A percentile compares a stretch with the other conserved stretches of the same genome.
These are phyloP conservation scores for Cebus imitator DNA, from an alignment of 2,113 vertebrate genomes.

Conservation along the genomic window DNA sequence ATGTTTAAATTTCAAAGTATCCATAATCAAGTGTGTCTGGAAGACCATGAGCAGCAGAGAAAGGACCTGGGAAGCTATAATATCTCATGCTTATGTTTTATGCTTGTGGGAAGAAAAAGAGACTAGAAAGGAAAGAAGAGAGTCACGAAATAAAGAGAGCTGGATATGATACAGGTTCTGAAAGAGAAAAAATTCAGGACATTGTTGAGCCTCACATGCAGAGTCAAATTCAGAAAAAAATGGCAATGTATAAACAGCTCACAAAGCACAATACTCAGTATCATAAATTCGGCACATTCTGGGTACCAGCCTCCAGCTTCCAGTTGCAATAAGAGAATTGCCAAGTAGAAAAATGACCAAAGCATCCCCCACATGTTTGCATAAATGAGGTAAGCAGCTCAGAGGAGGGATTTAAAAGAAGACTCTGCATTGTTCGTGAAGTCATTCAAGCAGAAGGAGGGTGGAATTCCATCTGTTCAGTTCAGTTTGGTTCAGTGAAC, in stretches of 20 bases:
- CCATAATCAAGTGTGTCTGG: neutral
- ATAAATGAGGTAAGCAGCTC: conserved; percentile 64
- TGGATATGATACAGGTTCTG: neutral
- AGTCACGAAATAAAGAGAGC: neutral
- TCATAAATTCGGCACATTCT: neutral
- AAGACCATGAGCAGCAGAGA: neutral
- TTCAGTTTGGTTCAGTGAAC: conserved; percentile 84
- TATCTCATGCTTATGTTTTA: neutral
- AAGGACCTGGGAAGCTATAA: too few species aligned
- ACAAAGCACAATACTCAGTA: neutral
- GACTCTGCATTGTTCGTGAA: conserved; percentile 82
- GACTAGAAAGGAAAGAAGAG: neutral
- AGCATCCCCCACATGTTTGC: conserved; percentile 64
- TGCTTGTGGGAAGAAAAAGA: neutral
- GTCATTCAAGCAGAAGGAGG: conserved; percentile 73
- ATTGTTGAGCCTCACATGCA: neutral
- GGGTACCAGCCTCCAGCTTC: neutral
- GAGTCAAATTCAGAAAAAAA: neutral
- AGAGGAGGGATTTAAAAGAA: conserved; percentile 72
- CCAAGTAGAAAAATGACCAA: conserved; percentile 64
- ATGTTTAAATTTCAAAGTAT: conserved; percentile 40
- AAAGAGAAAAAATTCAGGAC: neutral
- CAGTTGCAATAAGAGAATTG: neutral
- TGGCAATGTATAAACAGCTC: neutral
- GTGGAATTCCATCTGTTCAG: conserved; percentile 88